Evolutionary conservation across 64 coral and sea anemone species (phyloP), one percentile per base, ranked within the genome.

Genomic region (Anthopleura sola): DNA sequence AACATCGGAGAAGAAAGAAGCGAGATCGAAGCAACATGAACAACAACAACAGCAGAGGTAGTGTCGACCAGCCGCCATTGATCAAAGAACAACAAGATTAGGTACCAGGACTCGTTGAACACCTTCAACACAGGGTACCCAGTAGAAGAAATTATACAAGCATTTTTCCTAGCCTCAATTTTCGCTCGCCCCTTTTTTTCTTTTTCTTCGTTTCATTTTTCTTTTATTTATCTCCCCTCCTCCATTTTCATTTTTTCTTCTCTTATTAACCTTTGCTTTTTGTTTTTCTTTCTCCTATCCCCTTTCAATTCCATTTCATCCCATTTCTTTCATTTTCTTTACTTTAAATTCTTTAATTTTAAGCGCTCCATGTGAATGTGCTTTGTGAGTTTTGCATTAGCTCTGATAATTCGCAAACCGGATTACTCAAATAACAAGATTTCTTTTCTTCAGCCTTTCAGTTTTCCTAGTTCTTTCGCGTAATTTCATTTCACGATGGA

Each of bases 31-130:
- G 38, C 7, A 79, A 76, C 31, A 28, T 11, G 11, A 79, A 79
- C 24, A 79, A 48, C 50, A 47, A 79, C 21, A 31, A 71, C 66
- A 15, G 5, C 62, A 71, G 23, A 34, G 11, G 3, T 14, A n/a
- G 13, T n/a, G 66, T 33, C 21, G 58, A 62, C 58, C 66, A 71
- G 76, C 76, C 76, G 76, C 76, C 76, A 79, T 79, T 79, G 76
- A 79, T 71, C 18, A 48, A 6, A 38, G 76, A 79, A 48, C 76
- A 78, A 78, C 76, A 79, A 71, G 15, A 18, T 79, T 44, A 79
- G 36, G 1, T n/a, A 38, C 76, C 76, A 79, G 76, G n/a, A 14
- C 24, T 48, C 19, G 18, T 20, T 13, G 37, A 26, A 44, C 36
- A 6, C 5, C 21, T 0, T 23, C 5, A 48, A 79, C 76, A 48